Evolutionary conservation across 2,888 invertebrate species (phyloP).

Genomic region (Ganaspis brasiliensis): DNA sequence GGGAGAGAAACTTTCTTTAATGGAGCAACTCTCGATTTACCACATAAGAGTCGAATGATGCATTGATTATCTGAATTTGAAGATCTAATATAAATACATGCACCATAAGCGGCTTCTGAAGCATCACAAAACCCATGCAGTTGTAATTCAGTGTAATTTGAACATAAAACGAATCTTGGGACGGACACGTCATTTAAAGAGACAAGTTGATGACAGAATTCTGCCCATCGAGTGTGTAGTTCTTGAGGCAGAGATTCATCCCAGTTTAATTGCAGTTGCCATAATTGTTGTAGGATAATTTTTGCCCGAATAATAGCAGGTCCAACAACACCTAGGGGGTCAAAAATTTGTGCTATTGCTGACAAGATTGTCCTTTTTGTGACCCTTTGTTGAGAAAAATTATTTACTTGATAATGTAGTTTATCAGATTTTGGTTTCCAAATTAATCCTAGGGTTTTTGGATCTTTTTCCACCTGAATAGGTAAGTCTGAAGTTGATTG

Average conservation of each 20-base stretch:
- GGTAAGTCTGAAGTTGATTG: not conserved
- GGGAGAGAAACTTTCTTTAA: conserved; percentile 61
- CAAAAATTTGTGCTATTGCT: conserved; percentile 44
- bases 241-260: conserved; percentile 54
- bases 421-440: no score
- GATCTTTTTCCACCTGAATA: not conserved
- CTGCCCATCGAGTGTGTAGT: not conserved
- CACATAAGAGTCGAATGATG: conserved; percentile 41
- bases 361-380: no score
- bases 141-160: conserved; percentile 8
- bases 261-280: conserved; percentile 51
- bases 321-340: conserved; percentile 49
- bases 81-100: conserved; percentile 34
- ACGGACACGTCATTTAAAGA: conserved; percentile 1
- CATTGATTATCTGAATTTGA: not conserved
- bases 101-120: conserved; percentile 46
- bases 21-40: conserved; percentile 57
- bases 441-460: not conserved
- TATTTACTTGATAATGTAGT: no score
- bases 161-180: not conserved
- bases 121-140: conserved; percentile 59
- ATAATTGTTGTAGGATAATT: conserved; percentile 43
- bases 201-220: not conserved
- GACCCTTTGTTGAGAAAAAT: no score
- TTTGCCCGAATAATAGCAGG: conserved; percentile 49